Percentiles rank a stretch among this genome's conserved stretches.
Conservation (phyloP, 2,797 vertebrate genomes). For the Steatocranus sp. region DNA sequence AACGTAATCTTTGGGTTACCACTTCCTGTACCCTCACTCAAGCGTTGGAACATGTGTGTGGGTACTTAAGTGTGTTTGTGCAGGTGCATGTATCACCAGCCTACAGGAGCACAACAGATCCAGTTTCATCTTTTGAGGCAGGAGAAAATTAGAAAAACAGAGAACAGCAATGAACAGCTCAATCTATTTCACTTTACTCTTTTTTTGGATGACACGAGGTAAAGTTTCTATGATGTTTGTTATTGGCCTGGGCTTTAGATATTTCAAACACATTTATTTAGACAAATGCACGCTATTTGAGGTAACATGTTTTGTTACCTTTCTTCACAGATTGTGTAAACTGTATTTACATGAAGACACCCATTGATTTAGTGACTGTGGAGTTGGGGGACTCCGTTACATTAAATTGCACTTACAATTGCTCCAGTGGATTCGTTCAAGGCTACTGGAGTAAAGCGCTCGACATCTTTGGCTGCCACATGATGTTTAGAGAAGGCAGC, state of each 20-base stretch:
- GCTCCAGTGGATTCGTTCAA: constrained; percentile 69
- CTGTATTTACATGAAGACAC: neutral
- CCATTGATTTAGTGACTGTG: constrained; percentile 16
- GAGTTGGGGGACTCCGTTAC: constrained; percentile 45
- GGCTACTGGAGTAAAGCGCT: constrained; percentile 57
- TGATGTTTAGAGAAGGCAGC: rapidly evolving
- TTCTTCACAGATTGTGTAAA: constrained; percentile 52
- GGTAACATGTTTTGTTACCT: neutral
- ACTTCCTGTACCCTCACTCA: constrained; percentile 54
- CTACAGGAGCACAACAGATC: neutral
- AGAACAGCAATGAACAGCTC: constrained; percentile 37
- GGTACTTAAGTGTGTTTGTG: neutral
- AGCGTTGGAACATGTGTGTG: neutral
- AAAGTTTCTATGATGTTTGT: constrained; percentile 7
- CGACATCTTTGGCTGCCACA: constrained; percentile 3
- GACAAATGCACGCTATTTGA: neutral
- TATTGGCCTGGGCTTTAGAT: neutral
- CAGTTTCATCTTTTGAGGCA: neutral
- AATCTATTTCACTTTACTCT: constrained; percentile 34
- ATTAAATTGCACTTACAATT: constrained; percentile 73
- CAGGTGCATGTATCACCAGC: constrained; percentile 36
- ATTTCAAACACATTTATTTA: neutral
- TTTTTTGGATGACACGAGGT: constrained; percentile 58
- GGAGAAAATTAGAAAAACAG: neutral
- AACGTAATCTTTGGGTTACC: constrained; percentile 22